Evolutionary conservation across 2,113 vertebrate genomes (phyloP), one percentile per base, ranked within the genome.

Genomic region (Amphilophus citrinellus): DNA sequence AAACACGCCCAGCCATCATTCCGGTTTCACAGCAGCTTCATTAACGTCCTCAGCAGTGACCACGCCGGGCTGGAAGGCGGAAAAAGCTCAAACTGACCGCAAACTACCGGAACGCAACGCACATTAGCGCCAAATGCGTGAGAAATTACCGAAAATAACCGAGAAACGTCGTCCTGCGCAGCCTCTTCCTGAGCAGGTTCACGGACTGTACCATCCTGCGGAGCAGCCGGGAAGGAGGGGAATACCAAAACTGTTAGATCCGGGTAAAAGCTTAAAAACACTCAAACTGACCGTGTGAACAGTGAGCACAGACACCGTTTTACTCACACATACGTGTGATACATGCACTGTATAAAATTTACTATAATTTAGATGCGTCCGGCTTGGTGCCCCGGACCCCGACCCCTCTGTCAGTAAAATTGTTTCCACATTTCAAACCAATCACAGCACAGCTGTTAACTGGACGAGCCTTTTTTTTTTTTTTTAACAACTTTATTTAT

Each of bases 171-270:
- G 75, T 82, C 58, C 53, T 60, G 9, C 77, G 57, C 3, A 76
- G 85, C 58, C 24, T 71, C 76, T 85, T 92, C 89, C 91, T 59
- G 85, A 79, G 35, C 77, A 83, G 68, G 3, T 20, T 44, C 22
- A 2, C 1, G 79, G 90, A 47, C 68, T 75, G 78, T 78, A 89
- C 93, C 85, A 95, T 68, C 73, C 2, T 6, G 17, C 24, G 7
- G 0, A 4, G 1, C 6, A 18, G n/a, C 9, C 1, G 11, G 2
- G 30, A 83, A 80, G 88, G 82, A 7, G 24, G 6, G 1, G 3
- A 5, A 5, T 22, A 39, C 10, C 20, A n/a, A 17, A 9, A 20
- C 68, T 20, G 6, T 17, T 9, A 50, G 24, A 44, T 73, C 18
- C 24, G 20, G 30, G 20, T 32, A 32, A 73, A 27, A 30, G 11